Conservation (phyloP, 2,113 vertebrate species). For the Himantopus leucocephalus region DNA sequence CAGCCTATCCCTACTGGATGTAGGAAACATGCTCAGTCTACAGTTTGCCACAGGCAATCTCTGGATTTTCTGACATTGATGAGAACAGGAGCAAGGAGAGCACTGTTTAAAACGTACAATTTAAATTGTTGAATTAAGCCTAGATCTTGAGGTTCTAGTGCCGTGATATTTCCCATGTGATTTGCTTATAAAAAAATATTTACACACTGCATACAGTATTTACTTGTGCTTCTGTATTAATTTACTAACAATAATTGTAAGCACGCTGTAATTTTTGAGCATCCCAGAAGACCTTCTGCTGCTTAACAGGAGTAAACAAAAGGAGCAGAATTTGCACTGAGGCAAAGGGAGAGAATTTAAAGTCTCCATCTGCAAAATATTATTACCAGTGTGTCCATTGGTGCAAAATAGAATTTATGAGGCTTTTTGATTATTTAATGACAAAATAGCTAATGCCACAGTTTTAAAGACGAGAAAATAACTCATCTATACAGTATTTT, state of each 20-base stretch:
- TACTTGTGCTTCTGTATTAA: constrained; percentile 17
- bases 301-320: background rate
- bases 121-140: background rate
- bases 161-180: background rate
- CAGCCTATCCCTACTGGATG: background rate
- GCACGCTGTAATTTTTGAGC: background rate
- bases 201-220: background rate
- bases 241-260: constrained; percentile 26
- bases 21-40: background rate
- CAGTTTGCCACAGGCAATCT: background rate
- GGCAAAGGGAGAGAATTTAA: background rate
- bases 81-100: background rate
- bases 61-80: background rate
- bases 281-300: background rate
- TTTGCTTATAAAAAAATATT: background rate
- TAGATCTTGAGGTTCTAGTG: background rate
- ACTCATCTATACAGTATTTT: background rate
- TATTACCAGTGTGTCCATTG: background rate
- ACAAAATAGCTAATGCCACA: background rate
- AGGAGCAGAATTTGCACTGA: constrained; percentile 1
- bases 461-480: background rate
- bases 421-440: background rate
- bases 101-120: background rate
- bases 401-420: background rate
- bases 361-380: background rate